Conservation (phyloP, 2,113 vertebrate species). For the Eonycteris spelaea region DNA sequence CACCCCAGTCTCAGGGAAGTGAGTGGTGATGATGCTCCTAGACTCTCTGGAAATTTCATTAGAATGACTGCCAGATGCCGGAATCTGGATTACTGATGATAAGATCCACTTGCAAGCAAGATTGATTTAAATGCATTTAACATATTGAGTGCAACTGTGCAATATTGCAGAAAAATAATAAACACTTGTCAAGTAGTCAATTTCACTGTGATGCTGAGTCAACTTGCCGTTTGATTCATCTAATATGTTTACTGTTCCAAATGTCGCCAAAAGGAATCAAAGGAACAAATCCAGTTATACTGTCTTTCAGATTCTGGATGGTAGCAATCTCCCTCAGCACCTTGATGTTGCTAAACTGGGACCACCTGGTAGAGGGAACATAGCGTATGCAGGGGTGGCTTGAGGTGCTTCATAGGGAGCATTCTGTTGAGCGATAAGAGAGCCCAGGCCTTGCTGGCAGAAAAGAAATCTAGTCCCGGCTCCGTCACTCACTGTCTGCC, state of each 20-base stretch:
- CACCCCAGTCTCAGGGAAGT: background rate
- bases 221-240: conserved; percentile 37
- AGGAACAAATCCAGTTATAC: background rate
- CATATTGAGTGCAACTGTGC: conserved; percentile 47
- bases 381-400: background rate
- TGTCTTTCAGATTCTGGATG: background rate
- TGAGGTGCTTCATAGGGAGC: background rate
- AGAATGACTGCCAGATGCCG: conserved; percentile 18
- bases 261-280: background rate
- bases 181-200: conserved; percentile 64
- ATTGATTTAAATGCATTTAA: conserved; percentile 68
- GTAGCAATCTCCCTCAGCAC: background rate
- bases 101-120: conserved; percentile 36
- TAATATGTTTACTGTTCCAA: conserved; percentile 54
- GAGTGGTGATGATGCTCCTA: conserved; percentile 3
- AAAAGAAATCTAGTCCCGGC: background rate
- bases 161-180: conserved; percentile 58
- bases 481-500: background rate
- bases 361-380: background rate
- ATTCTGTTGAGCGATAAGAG: background rate
- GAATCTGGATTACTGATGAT: conserved; percentile 29
- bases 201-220: conserved; percentile 55
- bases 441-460: background rate
- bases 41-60: conserved; percentile 46
- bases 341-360: background rate